Percentiles rank a stretch among this genome's conserved stretches.
These are phyloP conservation scores for Pterocles burchelli DNA, from an alignment of 2,113 vertebrate species.

Conservation along the genomic window DNA sequence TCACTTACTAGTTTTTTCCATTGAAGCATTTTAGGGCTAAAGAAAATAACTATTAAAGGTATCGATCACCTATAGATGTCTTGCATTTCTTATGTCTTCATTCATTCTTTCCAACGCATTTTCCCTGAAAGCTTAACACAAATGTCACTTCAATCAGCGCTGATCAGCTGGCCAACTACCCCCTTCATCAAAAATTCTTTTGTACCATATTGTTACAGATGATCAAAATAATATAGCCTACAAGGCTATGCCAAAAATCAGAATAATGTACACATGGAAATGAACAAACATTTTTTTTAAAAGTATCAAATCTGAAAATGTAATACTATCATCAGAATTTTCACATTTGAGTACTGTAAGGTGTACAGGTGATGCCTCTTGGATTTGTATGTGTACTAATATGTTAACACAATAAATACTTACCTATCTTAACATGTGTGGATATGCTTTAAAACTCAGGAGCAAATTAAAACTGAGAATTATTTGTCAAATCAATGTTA, in stretches of 20 bases:
- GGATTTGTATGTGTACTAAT: background rate
- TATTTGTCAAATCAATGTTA: background rate
- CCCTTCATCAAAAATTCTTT: background rate
- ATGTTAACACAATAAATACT: background rate
- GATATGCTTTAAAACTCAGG: background rate
- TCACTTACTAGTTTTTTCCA: background rate
- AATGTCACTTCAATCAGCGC: background rate
- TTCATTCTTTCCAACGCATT: background rate
- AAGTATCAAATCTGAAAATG: background rate
- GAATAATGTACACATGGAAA: background rate
- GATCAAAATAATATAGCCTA: background rate
- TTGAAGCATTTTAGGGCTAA: background rate
- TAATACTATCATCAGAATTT: background rate
- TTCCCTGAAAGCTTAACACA: background rate
- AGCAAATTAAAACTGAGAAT: background rate
- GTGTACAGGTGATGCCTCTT: fast-evolving
- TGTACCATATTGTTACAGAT: background rate
- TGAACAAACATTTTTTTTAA: background rate
- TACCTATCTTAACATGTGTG: background rate
- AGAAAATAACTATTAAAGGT: background rate
- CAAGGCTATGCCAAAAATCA: background rate
- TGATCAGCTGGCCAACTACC: background rate
- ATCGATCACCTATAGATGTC: background rate
- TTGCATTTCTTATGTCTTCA: background rate
- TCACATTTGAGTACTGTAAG: background rate